Conservation (phyloP, 1,140 invertebrate genomes). For the Aphelenchoides fujianensis region DNA sequence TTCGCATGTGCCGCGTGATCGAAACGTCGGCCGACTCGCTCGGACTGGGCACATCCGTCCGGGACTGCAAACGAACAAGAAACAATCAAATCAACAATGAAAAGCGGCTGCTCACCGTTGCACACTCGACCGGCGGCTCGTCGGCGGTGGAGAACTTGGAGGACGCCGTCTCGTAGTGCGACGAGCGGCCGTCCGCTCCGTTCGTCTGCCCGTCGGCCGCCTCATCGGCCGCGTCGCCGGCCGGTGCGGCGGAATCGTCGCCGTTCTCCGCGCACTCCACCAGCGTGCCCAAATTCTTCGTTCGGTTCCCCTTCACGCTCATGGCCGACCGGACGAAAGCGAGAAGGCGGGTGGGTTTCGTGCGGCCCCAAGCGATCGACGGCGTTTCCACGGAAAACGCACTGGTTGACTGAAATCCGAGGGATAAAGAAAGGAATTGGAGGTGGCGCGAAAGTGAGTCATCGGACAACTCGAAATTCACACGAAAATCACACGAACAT, state of each 20-base stretch:
- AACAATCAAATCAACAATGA: too few relatives aligned
- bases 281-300: background rate
- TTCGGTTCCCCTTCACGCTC: conserved; percentile 8
- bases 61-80: background rate
- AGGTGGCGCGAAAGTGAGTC: too few relatives aligned
- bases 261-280: background rate
- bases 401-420: too few relatives aligned
- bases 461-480: too few relatives aligned
- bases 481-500: too few relatives aligned
- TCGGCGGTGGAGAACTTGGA: conserved; percentile 12
- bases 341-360: too few relatives aligned
- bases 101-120: conserved; percentile 1
- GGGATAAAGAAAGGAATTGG: too few relatives aligned
- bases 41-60: conserved; percentile 1
- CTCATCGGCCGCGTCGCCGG: background rate
- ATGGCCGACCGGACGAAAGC: too few relatives aligned
- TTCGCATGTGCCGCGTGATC: conserved; percentile 1
- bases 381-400: too few relatives aligned
- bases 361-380: too few relatives aligned
- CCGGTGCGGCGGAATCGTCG: background rate
- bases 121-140: background rate
- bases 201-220: background rate
- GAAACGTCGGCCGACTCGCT: background rate
- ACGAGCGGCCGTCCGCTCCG: conserved; percentile 3
- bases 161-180: conserved; percentile 10